Conservation (phyloP, 2,797 vertebrate species). For the Acipenser transmontanus region DNA sequence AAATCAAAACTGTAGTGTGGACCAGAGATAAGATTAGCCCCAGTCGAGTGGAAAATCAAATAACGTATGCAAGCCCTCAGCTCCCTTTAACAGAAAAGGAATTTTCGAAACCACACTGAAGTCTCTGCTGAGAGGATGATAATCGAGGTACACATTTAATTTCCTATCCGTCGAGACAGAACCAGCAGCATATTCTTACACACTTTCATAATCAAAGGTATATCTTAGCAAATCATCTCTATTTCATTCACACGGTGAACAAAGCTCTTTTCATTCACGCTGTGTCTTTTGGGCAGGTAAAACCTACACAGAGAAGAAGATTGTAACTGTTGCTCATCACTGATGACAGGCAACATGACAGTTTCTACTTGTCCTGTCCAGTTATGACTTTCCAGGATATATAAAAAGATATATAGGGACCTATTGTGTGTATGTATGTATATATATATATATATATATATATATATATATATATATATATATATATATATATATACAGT, state of each 20-base stretch:
- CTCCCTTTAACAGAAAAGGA: not conserved
- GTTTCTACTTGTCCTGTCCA: not conserved
- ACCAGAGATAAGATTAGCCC: not conserved
- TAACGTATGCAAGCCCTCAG: not conserved
- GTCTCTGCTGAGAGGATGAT: not conserved
- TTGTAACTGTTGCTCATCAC: not conserved
- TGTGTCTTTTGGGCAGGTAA: not conserved
- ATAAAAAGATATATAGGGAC: too few relatives aligned
- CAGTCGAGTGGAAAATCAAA: not conserved
- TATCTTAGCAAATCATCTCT: not conserved
- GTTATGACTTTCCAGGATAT: not conserved
- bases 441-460: too few relatives aligned
- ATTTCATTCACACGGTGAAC: not conserved
- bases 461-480: too few relatives aligned
- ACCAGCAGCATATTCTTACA: not conserved
- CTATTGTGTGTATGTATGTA: too few relatives aligned
- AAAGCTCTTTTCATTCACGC: not conserved
- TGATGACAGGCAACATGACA: not conserved
- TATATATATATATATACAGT: too few relatives aligned
- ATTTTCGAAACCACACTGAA: not conserved
- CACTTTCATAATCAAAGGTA: not conserved
- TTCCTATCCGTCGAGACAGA: not conserved
- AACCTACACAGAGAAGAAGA: not conserved
- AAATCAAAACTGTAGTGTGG: not conserved
- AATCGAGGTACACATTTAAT: not conserved